Evolutionary conservation across 2,113 vertebrate species (phyloP).

Genomic region (Monarcha castaneiventris): DNA sequence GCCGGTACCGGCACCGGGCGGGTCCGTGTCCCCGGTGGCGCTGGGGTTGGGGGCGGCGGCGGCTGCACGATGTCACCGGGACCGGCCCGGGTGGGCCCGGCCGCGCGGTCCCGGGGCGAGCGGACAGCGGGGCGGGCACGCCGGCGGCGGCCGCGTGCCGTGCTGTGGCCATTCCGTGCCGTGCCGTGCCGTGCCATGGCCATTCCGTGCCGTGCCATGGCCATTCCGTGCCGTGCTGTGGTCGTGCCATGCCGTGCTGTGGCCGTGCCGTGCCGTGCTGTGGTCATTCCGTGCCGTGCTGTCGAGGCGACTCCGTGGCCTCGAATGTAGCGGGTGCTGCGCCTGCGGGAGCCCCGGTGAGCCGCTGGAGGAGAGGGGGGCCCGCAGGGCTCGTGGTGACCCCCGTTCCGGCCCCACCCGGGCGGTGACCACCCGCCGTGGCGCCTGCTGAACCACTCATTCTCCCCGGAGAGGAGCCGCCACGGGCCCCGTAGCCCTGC

Average conservation of each 20-base stretch:
- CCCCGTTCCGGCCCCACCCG: too few relatives aligned
- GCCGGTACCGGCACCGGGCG: background rate
- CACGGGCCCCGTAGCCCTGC: background rate
- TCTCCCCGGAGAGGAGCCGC: background rate
- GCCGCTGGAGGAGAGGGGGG: background rate
- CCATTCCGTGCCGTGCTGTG: too few relatives aligned
- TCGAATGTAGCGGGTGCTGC: background rate
- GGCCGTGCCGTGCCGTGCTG: background rate
- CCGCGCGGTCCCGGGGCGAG: background rate
- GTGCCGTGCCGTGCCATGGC: background rate
- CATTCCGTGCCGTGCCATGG: background rate
- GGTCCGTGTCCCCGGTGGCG: background rate
- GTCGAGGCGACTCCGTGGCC: background rate
- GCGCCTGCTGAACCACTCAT: background rate
- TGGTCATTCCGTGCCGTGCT: background rate
- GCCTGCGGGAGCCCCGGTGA: background rate
- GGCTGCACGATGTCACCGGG: background rate
- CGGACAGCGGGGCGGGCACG: background rate
- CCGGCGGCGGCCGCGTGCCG: background rate
- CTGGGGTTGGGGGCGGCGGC: background rate
- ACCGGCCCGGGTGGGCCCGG: background rate
- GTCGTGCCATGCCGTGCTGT: too few relatives aligned
- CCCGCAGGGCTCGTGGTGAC: background rate
- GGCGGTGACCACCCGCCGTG: background rate
- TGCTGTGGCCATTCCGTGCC: background rate